Conservation (phyloP, 2,797 vertebrate species). For the Pterois miles region DNA sequence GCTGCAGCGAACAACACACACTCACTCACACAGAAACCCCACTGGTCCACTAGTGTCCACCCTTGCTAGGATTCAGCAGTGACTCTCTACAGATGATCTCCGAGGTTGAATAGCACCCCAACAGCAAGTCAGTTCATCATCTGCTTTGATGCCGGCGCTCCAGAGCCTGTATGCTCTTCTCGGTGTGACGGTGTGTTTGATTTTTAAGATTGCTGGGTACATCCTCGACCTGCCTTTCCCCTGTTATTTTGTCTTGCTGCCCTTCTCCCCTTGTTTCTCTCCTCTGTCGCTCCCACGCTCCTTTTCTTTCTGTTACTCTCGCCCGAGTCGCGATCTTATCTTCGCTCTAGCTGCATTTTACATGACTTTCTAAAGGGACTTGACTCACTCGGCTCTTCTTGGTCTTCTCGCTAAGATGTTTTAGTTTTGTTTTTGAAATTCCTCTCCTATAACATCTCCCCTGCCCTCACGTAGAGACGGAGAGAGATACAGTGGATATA, state of each 20-base stretch:
- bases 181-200: not conserved
- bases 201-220: slow-evolving; percentile 37
- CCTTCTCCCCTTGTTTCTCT: slow-evolving; percentile 7
- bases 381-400: not conserved
- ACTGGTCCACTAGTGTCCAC: not conserved
- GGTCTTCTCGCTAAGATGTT: not conserved
- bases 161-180: not conserved
- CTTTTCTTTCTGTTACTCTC: slow-evolving; percentile 1
- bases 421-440: not conserved
- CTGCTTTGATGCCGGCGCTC: not conserved
- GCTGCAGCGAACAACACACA: not conserved
- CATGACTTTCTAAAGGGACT: not conserved
- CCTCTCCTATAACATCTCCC: not conserved
- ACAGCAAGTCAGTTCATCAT: not conserved
- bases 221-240: not conserved
- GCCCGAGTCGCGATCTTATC: not conserved
- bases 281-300: not conserved
- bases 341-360: slow-evolving; percentile 13
- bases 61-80: not conserved
- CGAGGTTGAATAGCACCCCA: slow-evolving; percentile 14
- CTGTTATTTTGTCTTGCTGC: slow-evolving; percentile 21
- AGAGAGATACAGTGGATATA: too few species aligned
- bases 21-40: not conserved
- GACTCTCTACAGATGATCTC: not conserved
- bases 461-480: not conserved